Percentiles rank a stretch among this genome's conserved stretches.
phyloP scores from a whole-genome alignment of 1,140 invertebrate species.

The Vanessa atalanta region DNA sequence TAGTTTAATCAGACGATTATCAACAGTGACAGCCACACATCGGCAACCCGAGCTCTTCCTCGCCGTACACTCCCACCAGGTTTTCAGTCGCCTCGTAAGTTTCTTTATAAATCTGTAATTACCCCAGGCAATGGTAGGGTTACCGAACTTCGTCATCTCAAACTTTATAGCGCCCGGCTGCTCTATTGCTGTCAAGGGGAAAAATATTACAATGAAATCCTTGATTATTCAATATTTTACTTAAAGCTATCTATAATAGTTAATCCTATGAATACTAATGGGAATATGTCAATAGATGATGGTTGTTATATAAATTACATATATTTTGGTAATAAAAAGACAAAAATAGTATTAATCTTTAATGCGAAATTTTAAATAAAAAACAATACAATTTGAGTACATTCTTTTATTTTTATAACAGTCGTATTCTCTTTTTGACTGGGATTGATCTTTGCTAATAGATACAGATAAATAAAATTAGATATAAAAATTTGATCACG shows the following conservation, averaged over 20 bases:
- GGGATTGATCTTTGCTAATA: no score
- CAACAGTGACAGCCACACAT: slow-evolving; percentile 62
- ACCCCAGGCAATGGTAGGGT: slow-evolving; percentile 68
- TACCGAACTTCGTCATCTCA: slow-evolving; percentile 63
- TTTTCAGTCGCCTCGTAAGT: slow-evolving; percentile 56
- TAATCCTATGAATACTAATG: neutral
- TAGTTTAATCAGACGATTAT: slow-evolving; percentile 60
- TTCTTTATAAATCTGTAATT: slow-evolving; percentile 69
- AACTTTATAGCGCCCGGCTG: slow-evolving; percentile 41
- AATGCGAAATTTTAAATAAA: no score
- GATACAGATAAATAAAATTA: no score
- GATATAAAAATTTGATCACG: no score
- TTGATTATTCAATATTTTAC: neutral
- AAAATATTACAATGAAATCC: neutral
- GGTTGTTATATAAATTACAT: no score
- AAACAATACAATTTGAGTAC: no score
- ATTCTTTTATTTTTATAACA: no score
- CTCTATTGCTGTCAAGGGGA: neutral
- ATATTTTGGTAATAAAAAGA: no score
- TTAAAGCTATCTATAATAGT: neutral
- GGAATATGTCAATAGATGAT: neutral
- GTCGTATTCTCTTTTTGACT: no score
- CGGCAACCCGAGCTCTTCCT: slow-evolving; percentile 61
- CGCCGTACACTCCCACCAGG: slow-evolving; percentile 73
- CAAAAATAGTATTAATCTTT: no score